These are phyloP conservation scores for Zhengitettix transpicula DNA, from an alignment of 2,888 invertebrate genomes.

Conservation along the genomic window DNA sequence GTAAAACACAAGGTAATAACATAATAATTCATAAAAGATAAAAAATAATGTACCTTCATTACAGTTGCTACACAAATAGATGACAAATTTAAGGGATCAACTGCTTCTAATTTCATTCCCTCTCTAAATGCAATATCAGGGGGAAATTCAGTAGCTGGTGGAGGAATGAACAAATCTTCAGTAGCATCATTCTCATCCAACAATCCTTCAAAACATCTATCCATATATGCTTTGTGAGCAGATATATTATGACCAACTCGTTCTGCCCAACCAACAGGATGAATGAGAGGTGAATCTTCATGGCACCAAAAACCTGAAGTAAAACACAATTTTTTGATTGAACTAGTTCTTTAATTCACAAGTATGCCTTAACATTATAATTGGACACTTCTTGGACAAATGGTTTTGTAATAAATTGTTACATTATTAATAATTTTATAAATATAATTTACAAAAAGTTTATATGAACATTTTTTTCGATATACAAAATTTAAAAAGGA, in stretches of 20 bases:
- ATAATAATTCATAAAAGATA: neutral
- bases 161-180: conserved; percentile 52
- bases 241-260: conserved; percentile 75
- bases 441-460: too few species aligned
- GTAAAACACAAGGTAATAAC: neutral
- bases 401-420: too few species aligned
- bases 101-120: conserved; percentile 93
- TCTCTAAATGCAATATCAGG: conserved; percentile 23
- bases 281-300: conserved; percentile 84
- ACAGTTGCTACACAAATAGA: conserved; percentile 92
- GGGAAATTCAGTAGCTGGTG: conserved; percentile 12
- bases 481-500: too few species aligned
- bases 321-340: neutral
- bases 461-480: too few species aligned
- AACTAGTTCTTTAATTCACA: too few species aligned
- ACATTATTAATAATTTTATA: too few species aligned
- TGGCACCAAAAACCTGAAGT: conserved; percentile 84
- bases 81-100: conserved; percentile 89
- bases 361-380: too few species aligned
- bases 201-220: conserved; percentile 52
- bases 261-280: conserved; percentile 93
- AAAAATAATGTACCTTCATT: conserved; percentile 40
- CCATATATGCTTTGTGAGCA: conserved; percentile 63
- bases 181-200: conserved; percentile 64
- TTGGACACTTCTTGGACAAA: too few species aligned